Evolutionary conservation across 2,888 invertebrate genomes (phyloP), one percentile per base, ranked within the genome.

Genomic region (Campopleginae sp.): DNA sequence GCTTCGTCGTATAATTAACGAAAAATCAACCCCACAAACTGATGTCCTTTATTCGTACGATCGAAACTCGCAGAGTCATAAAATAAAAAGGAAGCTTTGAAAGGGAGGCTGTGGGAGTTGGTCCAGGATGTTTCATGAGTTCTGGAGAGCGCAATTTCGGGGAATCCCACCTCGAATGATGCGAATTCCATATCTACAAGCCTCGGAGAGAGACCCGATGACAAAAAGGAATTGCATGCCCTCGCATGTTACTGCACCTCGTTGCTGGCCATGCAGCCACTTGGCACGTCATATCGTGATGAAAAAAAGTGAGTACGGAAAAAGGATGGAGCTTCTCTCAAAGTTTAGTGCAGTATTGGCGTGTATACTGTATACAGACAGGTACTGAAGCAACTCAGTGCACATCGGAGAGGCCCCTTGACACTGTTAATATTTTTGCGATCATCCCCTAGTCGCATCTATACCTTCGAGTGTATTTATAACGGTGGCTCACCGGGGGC

Each of bases 351-450:
- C 14, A 33, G 48, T 8, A 23, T 31, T n/a, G n/a, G n/a, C n/a
- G n/a, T n/a, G n/a, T n/a, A n/a, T n/a, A n/a, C n/a, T n/a, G n/a
- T 42, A 66, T 17, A 48, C n/a, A 23, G 31, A 19, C 48, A 7
- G 38, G 6, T 14, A 31, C 48, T 44, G 14, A 72, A n/a, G 46
- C 46, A 38, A 27, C 27, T 10, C 54, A 38, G 44, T 48, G 51
- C 66, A 51, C 63, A 58, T 46, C 31, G 58, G 46, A 54, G 61
- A 65, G 77, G 51, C 14, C 74, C 63, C 82, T 82, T 74, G 84
- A 86, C 82, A 84, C 81, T 79, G 86, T 82, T 86, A 83, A 86
- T 85, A 86, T 87, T 86, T 83, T 81, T 65, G 72, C 86, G 83
- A 85, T 86, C 84, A 86, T 81, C 63, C 80, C 70, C 81, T 80